Conservation (phyloP, 2,888 invertebrate genomes). For the Malthinus flaveolus region DNA sequence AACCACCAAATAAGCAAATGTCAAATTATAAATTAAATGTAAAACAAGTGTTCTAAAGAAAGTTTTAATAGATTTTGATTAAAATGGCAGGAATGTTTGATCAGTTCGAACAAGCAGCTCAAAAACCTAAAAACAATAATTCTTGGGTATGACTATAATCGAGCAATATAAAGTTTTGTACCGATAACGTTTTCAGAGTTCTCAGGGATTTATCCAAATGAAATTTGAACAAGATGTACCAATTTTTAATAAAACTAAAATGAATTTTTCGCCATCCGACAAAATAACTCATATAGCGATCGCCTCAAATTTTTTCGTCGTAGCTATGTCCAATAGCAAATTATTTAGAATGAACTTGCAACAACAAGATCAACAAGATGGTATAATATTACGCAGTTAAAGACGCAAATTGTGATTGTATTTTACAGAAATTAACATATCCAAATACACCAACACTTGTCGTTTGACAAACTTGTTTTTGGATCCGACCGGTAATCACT, state of each 20-base stretch:
- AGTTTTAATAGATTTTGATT: no score
- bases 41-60: no score
- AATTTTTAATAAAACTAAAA: slow-evolving; percentile 84
- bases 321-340: slow-evolving; percentile 82
- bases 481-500: slow-evolving; percentile 85
- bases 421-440: slow-evolving; percentile 71
- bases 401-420: slow-evolving; percentile 6
- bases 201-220: slow-evolving; percentile 62
- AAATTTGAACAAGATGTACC: slow-evolving; percentile 74
- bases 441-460: slow-evolving; percentile 64
- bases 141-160: slow-evolving; percentile 27
- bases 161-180: background rate
- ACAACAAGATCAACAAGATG: slow-evolving; percentile 76
- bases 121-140: slow-evolving; percentile 55
- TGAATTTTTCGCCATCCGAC: slow-evolving; percentile 78
- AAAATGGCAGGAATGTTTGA: slow-evolving; percentile 82
- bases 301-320: slow-evolving; percentile 79
- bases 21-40: no score
- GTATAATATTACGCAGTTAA: slow-evolving; percentile 52
- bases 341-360: slow-evolving; percentile 81
- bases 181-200: slow-evolving; percentile 46
- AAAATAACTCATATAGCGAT: slow-evolving; percentile 80
- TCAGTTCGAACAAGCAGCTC: slow-evolving; percentile 81
- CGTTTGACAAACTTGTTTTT: slow-evolving; percentile 72
- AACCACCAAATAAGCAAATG: no score